Conservation (phyloP, 1,140 invertebrate genomes). For the Bicyclus anynana region DNA sequence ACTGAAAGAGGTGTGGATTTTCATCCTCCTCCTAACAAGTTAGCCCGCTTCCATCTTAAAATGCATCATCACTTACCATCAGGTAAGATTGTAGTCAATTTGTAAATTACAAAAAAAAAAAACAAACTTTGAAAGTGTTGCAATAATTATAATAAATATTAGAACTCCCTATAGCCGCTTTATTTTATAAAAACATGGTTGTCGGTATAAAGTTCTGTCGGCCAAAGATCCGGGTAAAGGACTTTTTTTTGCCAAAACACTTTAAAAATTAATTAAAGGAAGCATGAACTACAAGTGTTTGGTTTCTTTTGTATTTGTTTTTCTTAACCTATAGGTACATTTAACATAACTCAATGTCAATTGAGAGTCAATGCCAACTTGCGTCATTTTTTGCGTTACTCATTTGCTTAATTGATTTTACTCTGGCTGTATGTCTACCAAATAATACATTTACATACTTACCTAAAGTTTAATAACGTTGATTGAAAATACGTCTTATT, state of each 20-base stretch:
- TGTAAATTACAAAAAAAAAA: too few species aligned
- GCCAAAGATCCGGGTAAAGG: background rate
- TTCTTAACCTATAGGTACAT: background rate
- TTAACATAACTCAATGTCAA: background rate
- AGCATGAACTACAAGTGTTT: constrained; percentile 1
- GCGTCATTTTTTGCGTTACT: background rate
- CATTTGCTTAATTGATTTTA: background rate
- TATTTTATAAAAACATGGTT: too few species aligned
- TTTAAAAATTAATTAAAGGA: background rate
- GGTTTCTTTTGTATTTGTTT: background rate
- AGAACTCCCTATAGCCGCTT: too few species aligned
- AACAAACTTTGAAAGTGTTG: too few species aligned
- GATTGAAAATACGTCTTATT: background rate
- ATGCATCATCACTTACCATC: too few species aligned
- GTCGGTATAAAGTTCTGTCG: too few species aligned
- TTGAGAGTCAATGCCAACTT: background rate
- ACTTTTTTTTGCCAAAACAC: background rate
- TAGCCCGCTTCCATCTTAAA: too few species aligned
- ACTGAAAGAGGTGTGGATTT: too few species aligned
- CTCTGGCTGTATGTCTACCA: background rate
- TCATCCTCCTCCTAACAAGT: too few species aligned
- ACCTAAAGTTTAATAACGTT: background rate
- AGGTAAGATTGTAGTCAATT: too few species aligned
- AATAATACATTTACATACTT: background rate
- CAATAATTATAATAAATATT: too few species aligned